These are phyloP conservation scores for Drosophila paulistorum DNA, from an alignment of 1,140 invertebrate genomes.

Conservation along the genomic window DNA sequence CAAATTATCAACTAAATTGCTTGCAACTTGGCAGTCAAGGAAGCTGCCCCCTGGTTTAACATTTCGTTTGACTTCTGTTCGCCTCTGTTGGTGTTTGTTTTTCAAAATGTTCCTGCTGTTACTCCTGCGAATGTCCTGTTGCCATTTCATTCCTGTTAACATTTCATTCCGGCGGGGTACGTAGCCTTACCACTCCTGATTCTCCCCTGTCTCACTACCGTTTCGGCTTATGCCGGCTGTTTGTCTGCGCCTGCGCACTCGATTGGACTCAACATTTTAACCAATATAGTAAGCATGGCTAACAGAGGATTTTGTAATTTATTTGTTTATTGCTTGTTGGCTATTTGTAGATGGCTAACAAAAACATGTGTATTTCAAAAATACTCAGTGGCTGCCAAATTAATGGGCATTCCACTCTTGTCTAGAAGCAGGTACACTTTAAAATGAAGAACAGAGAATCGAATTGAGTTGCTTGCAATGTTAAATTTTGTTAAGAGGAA, in stretches of 20 bases:
- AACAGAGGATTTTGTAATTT: conserved; percentile 46
- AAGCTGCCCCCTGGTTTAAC: conserved; percentile 37
- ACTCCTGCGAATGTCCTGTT: not conserved
- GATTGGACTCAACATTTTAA: conserved; percentile 13
- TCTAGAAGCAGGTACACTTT: not conserved
- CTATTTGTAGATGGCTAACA: conserved; percentile 55
- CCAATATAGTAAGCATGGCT: not conserved
- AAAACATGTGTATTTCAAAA: conserved; percentile 45
- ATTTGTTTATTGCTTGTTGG: conserved; percentile 50
- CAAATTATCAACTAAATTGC: conserved; percentile 73
- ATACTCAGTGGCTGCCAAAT: conserved; percentile 1
- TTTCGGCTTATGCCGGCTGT: conserved; percentile 32
- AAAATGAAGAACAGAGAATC: not conserved
- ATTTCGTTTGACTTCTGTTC: conserved; percentile 34
- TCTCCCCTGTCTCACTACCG: conserved; percentile 9
- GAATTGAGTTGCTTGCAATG: not conserved
- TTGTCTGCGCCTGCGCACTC: conserved; percentile 59
- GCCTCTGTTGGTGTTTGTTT: conserved; percentile 6
- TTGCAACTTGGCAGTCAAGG: conserved; percentile 34
- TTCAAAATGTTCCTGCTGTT: conserved; percentile 18
- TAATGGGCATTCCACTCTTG: conserved; percentile 31
- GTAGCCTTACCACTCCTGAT: not conserved
- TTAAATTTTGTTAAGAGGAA: too few species aligned
- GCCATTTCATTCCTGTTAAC: conserved; percentile 19
- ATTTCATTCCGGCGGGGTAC: conserved; percentile 22